Evolutionary conservation across 2,888 invertebrate species (phyloP).

Genomic region (Eristalinus sepulchralis): DNA sequence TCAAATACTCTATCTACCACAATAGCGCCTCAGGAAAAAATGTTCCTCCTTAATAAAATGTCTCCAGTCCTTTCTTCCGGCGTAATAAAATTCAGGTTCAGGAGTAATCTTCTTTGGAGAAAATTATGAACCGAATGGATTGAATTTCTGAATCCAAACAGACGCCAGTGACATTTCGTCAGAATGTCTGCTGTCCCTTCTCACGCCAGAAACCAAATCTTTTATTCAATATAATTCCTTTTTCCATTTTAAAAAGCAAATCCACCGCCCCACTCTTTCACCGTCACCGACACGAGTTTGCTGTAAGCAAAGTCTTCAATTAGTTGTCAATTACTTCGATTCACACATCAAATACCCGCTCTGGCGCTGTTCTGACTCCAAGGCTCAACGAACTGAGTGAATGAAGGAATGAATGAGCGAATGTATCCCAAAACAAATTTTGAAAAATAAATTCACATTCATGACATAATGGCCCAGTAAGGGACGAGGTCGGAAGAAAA

Average conservation of each 20-base stretch:
- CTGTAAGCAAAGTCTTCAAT: background rate
- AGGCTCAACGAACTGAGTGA: background rate
- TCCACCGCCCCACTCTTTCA: background rate
- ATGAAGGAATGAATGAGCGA: background rate
- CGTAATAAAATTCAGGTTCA: no score
- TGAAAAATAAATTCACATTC: conserved; percentile 25
- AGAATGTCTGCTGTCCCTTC: no score
- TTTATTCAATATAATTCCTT: background rate
- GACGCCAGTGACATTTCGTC: no score
- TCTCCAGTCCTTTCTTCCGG: no score
- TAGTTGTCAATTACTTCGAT: background rate
- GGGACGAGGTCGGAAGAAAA: background rate
- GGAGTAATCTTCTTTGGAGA: no score
- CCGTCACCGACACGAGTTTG: background rate
- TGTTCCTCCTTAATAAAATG: no score
- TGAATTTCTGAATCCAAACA: no score
- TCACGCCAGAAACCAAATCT: no score
- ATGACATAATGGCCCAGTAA: conserved; percentile 11
- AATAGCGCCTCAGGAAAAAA: no score
- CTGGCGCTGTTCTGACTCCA: background rate
- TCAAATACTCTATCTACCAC: no score
- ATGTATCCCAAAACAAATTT: conserved; percentile 12
- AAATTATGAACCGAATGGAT: no score
- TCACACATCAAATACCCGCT: background rate
- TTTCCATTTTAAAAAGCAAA: background rate